Evolutionary conservation across 2,113 vertebrate species (phyloP).

Genomic region (Planiliza haematocheilus): DNA sequence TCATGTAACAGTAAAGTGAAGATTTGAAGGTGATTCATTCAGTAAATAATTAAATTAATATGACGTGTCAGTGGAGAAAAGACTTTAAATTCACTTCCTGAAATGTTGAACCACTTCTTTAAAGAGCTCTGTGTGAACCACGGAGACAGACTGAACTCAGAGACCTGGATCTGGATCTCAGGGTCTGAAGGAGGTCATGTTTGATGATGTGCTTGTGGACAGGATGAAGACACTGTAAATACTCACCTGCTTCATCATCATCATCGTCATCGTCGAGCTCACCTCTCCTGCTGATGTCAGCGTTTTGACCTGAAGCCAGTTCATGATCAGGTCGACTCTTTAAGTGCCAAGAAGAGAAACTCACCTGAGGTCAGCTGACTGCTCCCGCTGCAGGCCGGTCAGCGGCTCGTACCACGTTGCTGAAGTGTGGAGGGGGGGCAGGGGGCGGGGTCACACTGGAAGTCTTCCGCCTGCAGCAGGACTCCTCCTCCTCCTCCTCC

Average conservation of each 20-base stretch:
- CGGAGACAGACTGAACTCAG: not conserved
- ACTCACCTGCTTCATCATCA: not conserved
- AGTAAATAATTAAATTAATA: not conserved
- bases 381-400: slow-evolving; percentile 16
- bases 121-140: not conserved
- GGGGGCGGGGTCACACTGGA: slow-evolving; percentile 17
- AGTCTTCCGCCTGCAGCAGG: slow-evolving; percentile 20
- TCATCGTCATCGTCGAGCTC: not conserved
- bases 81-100: not conserved
- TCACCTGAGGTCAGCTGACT: slow-evolving; percentile 18
- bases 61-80: no score
- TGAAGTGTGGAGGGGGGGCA: not conserved
- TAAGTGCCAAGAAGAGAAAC: slow-evolving; percentile 50
- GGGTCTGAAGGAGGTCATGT: not conserved
- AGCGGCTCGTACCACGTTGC: slow-evolving; percentile 23
- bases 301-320: not conserved
- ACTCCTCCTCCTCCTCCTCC: not conserved
- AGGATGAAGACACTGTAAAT: slow-evolving; percentile 18
- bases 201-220: not conserved
- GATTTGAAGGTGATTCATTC: no score
- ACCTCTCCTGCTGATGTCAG: slow-evolving; percentile 13
- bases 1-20: no score
- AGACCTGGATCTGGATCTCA: no score
- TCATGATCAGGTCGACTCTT: slow-evolving; percentile 2
- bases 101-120: slow-evolving; percentile 2